Evolutionary conservation across 2,113 vertebrate genomes (phyloP), one percentile per base, ranked within the genome.

Genomic region (Tetrax tetrax): DNA sequence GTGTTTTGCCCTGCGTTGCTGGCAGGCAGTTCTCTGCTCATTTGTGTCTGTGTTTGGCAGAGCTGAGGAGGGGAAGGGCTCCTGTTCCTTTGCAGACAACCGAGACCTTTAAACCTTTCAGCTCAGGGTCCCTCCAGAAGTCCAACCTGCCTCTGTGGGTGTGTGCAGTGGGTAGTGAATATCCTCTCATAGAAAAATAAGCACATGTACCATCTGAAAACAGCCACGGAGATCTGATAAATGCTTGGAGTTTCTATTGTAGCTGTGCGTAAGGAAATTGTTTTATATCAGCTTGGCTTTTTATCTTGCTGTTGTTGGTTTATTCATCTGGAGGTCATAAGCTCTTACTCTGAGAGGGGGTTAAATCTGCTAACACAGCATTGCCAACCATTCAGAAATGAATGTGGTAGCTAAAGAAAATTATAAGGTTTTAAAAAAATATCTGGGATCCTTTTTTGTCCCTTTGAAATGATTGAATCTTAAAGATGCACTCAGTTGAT

Each of bases 41-140:
- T 96, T 87, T 74, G 79, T 77, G 74, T 54, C 88, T 77, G 33
- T 74, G 65, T 81, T 83, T 93, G 96, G 94, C 87, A 96, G 91
- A 88, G 84, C 83, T 18, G 23, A 66, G 83, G 63, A 95, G 77
- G 69, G 31, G 80, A 95, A 91, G 64, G 76, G 92, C 41, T 74
- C 41, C 92, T 94, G 72, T 91, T 95, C 88, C 91, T 89, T 91
- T 77, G 41, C 54, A 28, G 65, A 65, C 9, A 27, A 78, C 47
- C 47, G 74, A 94, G 54, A 87, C 54, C 45, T 88, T 90, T 77
- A 85, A 45, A 83, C 22, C 63, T 91, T 97, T 94, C 88, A 61
- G 87, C 88, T 92, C 63, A 95, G 61, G 81, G 83, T 82, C 29
- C 65, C 57, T 64, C 12, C 81, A 69, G 80, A 93, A 92, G 38